Base-by-base conservation (phyloP, 2,797 vertebrate species). In the Tinamus major region DNA sequence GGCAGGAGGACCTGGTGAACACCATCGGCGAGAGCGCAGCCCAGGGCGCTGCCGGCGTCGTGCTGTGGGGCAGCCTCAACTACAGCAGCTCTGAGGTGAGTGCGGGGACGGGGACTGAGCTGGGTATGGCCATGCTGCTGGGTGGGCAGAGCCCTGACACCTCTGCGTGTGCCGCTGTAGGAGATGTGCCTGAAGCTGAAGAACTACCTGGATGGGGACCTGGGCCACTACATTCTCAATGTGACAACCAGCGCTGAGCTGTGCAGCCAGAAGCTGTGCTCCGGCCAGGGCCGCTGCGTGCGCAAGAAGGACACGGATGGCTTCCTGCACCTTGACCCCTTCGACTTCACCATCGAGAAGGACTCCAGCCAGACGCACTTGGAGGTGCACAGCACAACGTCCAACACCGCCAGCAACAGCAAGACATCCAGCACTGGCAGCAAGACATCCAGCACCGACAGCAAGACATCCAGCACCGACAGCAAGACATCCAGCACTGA, bases 181-280 rank as follows among this genome's bases (percentile, higher is more conserved):
- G 97, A 97, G 56, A 94, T 97, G 9, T 99, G 99, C 90, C 93
- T 97, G 10, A 96, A 93, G 9, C 71, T 99, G 82, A 98, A 98
- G 89, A 95, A 95, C 53, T 99, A 98, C 13, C 84, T 99, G 49
- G 98, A 99, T 8, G 77, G 94, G 20, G 97, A 94, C 3, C 95
- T 99, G 92, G 99, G 99, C 10, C 97, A 91, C 11, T 99, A 99
- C 93, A 72, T 99, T 13, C 96, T 99, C 72, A 99, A 99, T 0
- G 98, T 99, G 76, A 99, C 98, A 0, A 93, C 97, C 26, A 98
- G 98, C 0, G 97, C 98, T 1, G n/a, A 71, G 6, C 96, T 99
- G 42, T 99, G 99, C 97, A 99, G 99, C 91, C 76, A 82, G 86
- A 80, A 41, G 15, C 31, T 99, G 83, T 99, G 99, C 76, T 98